Percentiles rank a stretch among this genome's conserved stretches.
These are phyloP conservation scores for Chelonia mydas DNA, from an alignment of 2,797 vertebrate species.

Conservation along the genomic window DNA sequence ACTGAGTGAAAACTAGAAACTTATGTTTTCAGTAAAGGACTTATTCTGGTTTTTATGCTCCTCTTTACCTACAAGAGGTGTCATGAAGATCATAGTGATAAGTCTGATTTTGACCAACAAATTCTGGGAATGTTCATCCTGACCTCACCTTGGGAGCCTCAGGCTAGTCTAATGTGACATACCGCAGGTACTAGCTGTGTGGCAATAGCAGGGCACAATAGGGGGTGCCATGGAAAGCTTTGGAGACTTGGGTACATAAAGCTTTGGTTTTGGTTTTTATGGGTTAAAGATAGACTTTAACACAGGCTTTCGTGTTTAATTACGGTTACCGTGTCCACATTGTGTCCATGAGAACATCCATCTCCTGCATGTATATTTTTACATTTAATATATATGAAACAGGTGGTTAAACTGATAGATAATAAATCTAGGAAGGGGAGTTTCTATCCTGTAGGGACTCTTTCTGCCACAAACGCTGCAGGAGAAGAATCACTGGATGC, in stretches of 20 bases:
- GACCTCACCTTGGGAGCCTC: background rate
- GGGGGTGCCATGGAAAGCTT: no score
- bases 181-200: background rate
- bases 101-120: background rate
- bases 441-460: no score
- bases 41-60: background rate
- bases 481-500: background rate
- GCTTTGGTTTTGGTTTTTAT: no score
- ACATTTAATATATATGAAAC: background rate
- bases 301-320: background rate
- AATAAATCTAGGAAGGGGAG: background rate
- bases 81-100: background rate
- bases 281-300: background rate
- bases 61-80: background rate
- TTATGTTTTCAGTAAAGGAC: background rate
- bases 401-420: constrained; percentile 12
- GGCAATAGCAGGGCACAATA: background rate
- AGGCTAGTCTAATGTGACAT: background rate
- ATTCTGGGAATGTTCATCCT: background rate
- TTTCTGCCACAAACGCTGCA: background rate
- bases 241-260: background rate
- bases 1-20: background rate
- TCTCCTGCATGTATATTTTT: background rate
- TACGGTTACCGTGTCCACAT: background rate
- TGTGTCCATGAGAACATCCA: background rate